A percentile compares a stretch with the other conserved stretches of the same genome.
Evolutionary conservation across 2,888 invertebrate genomes (phyloP).

Genomic region (Drosophila robusta): DNA sequence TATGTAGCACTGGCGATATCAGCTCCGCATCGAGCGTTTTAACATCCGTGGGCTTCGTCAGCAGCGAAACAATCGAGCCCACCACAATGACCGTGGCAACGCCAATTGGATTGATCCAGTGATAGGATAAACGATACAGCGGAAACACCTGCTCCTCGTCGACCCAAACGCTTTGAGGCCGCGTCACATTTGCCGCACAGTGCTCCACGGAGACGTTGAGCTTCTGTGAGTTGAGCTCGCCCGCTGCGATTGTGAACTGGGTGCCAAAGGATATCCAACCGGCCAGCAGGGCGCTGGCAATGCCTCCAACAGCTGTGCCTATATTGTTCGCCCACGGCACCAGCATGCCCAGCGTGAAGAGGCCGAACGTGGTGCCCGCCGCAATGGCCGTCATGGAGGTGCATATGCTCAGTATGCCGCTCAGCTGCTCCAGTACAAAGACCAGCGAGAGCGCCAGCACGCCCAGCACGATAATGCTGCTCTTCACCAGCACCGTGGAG

Average conservation of each 20-base stretch:
- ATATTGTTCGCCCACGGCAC: slow-evolving; percentile 92
- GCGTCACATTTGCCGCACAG: slow-evolving; percentile 79
- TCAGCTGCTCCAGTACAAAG: slow-evolving; percentile 90
- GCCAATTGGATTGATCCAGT: slow-evolving; percentile 93
- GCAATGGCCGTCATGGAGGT: slow-evolving; percentile 93
- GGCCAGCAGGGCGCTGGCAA: slow-evolving; percentile 88
- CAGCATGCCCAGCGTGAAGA: slow-evolving; percentile 93
- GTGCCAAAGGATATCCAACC: slow-evolving; percentile 89
- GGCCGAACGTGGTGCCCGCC: slow-evolving; percentile 92
- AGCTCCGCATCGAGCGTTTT: slow-evolving; percentile 87
- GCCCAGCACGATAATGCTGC: slow-evolving; percentile 88
- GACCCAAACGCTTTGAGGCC: slow-evolving; percentile 51
- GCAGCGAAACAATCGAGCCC: slow-evolving; percentile 88
- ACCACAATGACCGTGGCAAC: slow-evolving; percentile 88
- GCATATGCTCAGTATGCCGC: slow-evolving; percentile 91
- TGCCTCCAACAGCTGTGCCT: slow-evolving; percentile 87
- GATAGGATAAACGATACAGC: slow-evolving; percentile 91
- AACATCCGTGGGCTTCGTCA: slow-evolving; percentile 86
- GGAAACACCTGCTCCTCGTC: slow-evolving; percentile 88
- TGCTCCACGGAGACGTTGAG: slow-evolving; percentile 86
- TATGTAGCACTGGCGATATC: slow-evolving; percentile 87
- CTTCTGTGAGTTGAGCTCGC: slow-evolving; percentile 87
- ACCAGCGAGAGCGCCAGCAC: slow-evolving; percentile 88
- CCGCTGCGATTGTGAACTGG: slow-evolving; percentile 88
- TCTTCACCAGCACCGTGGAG: slow-evolving; percentile 88